Percentiles rank a stretch among this genome's conserved stretches.
Evolutionary conservation across 2,888 invertebrate genomes (phyloP).

Genomic region (Crematogaster levior): DNA sequence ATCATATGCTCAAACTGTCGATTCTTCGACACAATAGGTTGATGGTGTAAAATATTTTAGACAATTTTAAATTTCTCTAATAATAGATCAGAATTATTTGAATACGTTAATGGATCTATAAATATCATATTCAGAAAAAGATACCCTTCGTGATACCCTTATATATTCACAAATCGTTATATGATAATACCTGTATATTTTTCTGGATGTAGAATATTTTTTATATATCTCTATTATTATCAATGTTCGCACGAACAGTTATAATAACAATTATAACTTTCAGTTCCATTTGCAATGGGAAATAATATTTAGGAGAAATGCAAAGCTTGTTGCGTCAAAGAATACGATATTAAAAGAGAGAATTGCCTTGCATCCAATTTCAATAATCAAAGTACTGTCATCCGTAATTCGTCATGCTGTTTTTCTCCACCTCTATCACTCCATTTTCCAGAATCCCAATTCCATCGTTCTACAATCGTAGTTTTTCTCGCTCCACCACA

Average conservation of each 20-base stretch:
- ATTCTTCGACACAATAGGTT: not conserved
- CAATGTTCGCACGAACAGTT: not conserved
- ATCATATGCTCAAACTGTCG: not conserved
- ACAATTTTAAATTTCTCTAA: not conserved
- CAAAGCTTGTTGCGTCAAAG: not conserved
- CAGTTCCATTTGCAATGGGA: not conserved
- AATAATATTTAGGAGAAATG: conserved; percentile 5
- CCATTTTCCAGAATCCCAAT: not conserved
- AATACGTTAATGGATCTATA: not conserved
- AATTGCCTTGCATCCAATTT: not conserved
- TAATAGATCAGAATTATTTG: not conserved
- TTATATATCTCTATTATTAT: not conserved
- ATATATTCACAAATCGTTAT: too few species aligned
- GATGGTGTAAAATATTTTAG: not conserved
- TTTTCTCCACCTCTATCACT: not conserved
- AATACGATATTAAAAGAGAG: not conserved
- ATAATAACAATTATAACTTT: not conserved
- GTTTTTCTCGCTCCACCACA: conserved; percentile 40
- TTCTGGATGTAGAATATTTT: not conserved
- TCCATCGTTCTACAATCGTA: conserved; percentile 2
- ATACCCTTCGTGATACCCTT: not conserved
- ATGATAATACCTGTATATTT: too few species aligned
- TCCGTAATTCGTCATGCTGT: conserved; percentile 4
- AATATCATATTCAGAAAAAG: not conserved
- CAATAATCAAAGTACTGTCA: conserved; percentile 4